These are phyloP conservation scores for Harpagus bidentatus DNA, from an alignment of 2,113 vertebrate genomes.

Conservation along the genomic window DNA sequence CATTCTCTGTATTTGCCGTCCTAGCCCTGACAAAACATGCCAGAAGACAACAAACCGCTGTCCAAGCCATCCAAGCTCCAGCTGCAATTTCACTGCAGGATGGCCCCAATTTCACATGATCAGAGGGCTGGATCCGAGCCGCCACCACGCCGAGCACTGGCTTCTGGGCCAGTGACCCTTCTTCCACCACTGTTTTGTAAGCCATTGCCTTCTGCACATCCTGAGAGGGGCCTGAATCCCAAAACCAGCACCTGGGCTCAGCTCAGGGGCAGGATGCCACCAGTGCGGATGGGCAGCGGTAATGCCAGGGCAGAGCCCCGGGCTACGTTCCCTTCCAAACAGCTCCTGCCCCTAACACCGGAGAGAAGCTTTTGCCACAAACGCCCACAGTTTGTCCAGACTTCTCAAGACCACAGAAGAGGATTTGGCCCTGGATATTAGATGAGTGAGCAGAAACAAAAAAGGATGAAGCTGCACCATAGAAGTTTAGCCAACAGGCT, in stretches of 20 bases:
- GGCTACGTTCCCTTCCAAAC: accelerated
- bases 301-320: neutral
- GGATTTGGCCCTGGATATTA: neutral
- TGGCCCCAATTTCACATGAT: neutral
- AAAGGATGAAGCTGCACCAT: neutral
- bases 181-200: neutral
- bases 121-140: neutral
- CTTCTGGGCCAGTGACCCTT: neutral
- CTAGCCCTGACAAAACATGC: neutral
- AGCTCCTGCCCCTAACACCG: neutral
- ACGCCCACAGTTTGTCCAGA: neutral
- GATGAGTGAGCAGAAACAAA: neutral
- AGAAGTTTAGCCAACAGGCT: neutral
- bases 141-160: accelerated
- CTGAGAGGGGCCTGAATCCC: neutral
- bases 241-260: neutral
- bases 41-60: neutral
- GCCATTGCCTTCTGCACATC: neutral
- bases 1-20: neutral
- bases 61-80: neutral
- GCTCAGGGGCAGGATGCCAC: neutral
- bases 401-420: neutral
- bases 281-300: accelerated
- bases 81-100: neutral
- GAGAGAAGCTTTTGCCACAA: neutral